Evolutionary conservation across 2,888 invertebrate species (phyloP).

Genomic region (Margaritifera margaritifera): DNA sequence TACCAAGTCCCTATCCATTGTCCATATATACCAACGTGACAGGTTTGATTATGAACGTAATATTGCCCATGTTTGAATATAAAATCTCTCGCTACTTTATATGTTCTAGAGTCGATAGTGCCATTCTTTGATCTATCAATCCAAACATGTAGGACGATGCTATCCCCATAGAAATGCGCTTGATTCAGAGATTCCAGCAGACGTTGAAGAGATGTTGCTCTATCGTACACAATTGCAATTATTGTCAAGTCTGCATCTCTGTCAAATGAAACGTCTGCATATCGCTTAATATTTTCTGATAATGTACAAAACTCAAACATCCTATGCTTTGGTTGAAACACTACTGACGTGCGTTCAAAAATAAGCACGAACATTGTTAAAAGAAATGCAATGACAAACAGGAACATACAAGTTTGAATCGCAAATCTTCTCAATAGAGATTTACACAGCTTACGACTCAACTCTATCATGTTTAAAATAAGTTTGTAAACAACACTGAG

Average conservation of each 20-base stretch:
- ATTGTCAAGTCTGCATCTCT: conserved; percentile 8
- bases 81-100: conserved; percentile 6
- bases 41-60: conserved; percentile 12
- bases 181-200: conserved; percentile 18
- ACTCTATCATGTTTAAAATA: too few relatives aligned
- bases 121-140: conserved; percentile 19
- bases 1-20: conserved; percentile 45
- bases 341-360: too few relatives aligned
- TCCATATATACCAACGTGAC: conserved; percentile 9
- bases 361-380: too few relatives aligned
- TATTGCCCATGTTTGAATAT: conserved; percentile 16
- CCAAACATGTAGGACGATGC: conserved; percentile 18
- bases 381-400: too few relatives aligned
- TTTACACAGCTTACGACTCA: too few relatives aligned
- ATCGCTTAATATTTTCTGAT: too few relatives aligned
- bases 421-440: too few relatives aligned
- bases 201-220: conserved; percentile 13
- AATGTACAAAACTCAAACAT: too few relatives aligned
- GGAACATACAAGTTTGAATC: too few relatives aligned
- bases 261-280: too few relatives aligned
- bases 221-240: conserved; percentile 19
- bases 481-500: too few relatives aligned
- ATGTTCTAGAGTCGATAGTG: conserved; percentile 5
- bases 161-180: conserved; percentile 15
- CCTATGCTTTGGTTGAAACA: too few relatives aligned